A percentile compares a stretch with the other conserved stretches of the same genome.
These are phyloP conservation scores for Anadara kagoshimensis DNA, from an alignment of 1,140 invertebrate genomes.

Conservation along the genomic window DNA sequence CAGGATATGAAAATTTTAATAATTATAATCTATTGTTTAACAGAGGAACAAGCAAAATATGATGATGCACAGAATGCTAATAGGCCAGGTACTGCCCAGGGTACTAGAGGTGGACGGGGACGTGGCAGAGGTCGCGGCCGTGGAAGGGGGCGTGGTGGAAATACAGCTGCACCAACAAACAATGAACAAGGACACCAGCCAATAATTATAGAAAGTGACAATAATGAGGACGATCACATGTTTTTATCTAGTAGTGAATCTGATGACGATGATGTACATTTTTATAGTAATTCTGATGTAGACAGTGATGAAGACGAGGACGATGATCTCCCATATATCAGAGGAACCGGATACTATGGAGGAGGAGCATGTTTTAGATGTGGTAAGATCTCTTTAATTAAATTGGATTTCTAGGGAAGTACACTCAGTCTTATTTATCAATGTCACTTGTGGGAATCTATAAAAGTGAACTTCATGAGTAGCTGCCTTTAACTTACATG, in stretches of 20 bases:
- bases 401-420: neutral
- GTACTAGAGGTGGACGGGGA: constrained; percentile 6
- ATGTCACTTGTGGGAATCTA: neutral
- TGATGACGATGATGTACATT: constrained; percentile 17
- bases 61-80: constrained; percentile 37
- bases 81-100: constrained; percentile 10
- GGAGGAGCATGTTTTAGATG: constrained; percentile 58
- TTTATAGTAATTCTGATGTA: constrained; percentile 23
- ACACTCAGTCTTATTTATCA: neutral
- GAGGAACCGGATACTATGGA: constrained; percentile 52
- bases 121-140: constrained; percentile 19
- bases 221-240: constrained; percentile 20
- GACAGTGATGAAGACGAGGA: constrained; percentile 10
- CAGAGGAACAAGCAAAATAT: constrained; percentile 49
- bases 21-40: too few species aligned
- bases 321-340: neutral
- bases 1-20: too few species aligned
- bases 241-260: constrained; percentile 4
- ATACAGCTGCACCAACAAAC: constrained; percentile 19
- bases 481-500: too few species aligned
- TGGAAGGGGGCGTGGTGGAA: constrained; percentile 21
- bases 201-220: constrained; percentile 37
- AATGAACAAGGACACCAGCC: constrained; percentile 1
- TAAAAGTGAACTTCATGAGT: neutral
- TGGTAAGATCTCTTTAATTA: constrained; percentile 43